Evolutionary conservation across 2,113 vertebrate species (phyloP), one percentile per base, ranked within the genome.

Genomic region (Macquaria ambigua): DNA sequence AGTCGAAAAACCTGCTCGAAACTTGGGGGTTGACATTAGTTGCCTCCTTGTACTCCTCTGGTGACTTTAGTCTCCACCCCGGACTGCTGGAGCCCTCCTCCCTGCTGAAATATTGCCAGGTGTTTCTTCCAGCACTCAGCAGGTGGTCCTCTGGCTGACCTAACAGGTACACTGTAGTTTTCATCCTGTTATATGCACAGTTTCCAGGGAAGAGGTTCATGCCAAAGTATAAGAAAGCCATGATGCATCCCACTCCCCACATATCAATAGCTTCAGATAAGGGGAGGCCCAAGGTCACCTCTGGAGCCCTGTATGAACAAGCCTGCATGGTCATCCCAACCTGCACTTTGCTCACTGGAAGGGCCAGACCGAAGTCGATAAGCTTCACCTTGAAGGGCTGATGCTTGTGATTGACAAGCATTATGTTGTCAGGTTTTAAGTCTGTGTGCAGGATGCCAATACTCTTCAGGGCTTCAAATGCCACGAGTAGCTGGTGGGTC

Each of bases 351-450:
- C 28, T 31, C 28, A 31, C 21, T 6, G n/a, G 55, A 11, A 55
- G 7, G 1, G 61, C 68, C 50, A 73, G 8, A 31, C 71, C 63
- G 53, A 80, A 85, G 20, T 80, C 71, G 2, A 0, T 74, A 6
- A 80, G 9, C 28, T 79, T 68, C 43, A 31, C 28, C 28, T 31
- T 31, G 28, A 31, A 31, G 28, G 28, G 28, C 28, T 31, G 28
- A 31, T 31, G 28, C 28, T 31, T 31, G 28, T 31, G 28, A 31
- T 31, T 31, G 28, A 31, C 28, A 31, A 31, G 28, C 28, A 31
- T 31, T 31, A 31, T 31, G 28, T 31, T 31, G 28, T 31, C 28
- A 31, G 28, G 28, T 31, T 31, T 31, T 31, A 31, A 31, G 28
- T 31, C 28, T 31, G 28, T 31, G 28, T 31, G 28, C 28, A 31